phyloP scores from a whole-genome alignment of 1,140 invertebrate species.

The Eumaeus atala region DNA sequence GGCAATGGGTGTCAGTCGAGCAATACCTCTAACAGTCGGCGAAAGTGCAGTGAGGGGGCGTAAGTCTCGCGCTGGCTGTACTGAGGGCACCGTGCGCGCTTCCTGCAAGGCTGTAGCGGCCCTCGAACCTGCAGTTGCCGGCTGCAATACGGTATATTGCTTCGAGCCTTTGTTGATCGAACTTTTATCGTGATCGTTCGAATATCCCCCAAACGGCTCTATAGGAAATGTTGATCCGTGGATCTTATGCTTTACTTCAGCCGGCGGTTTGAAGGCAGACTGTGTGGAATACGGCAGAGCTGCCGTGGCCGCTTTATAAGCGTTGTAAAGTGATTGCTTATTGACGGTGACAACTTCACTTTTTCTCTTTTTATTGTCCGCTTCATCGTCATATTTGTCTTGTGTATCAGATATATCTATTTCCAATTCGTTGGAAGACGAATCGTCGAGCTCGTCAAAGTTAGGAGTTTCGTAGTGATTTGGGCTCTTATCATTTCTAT shows the following conservation, averaged over 20 bases:
- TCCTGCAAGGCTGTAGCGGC: constrained; percentile 86
- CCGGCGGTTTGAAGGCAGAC: constrained; percentile 85
- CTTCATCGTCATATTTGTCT: constrained; percentile 69
- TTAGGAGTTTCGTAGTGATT: constrained; percentile 81
- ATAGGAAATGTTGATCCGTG: constrained; percentile 60
- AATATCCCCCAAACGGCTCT: constrained; percentile 59
- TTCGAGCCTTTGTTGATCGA: constrained; percentile 63
- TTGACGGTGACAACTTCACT: constrained; percentile 65
- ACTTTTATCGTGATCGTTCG: constrained; percentile 57
- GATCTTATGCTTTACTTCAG: constrained; percentile 72
- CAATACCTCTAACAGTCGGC: constrained; percentile 83
- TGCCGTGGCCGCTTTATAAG: constrained; percentile 73
- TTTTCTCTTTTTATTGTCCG: constrained; percentile 62
- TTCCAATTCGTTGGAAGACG: constrained; percentile 85
- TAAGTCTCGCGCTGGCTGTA: constrained; percentile 65
- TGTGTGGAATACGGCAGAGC: constrained; percentile 78
- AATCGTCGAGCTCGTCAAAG: constrained; percentile 86
- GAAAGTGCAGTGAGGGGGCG: constrained; percentile 77
- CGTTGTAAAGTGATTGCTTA: constrained; percentile 70
- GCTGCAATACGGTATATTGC: constrained; percentile 89
- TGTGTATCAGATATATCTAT: constrained; percentile 84
- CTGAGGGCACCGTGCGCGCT: constrained; percentile 78
- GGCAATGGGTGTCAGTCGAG: constrained; percentile 45
- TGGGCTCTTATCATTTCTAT: constrained; percentile 60
- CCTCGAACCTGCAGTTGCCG: constrained; percentile 83